Conservation (phyloP, 2,888 invertebrate species). For the Myopa testacea region DNA sequence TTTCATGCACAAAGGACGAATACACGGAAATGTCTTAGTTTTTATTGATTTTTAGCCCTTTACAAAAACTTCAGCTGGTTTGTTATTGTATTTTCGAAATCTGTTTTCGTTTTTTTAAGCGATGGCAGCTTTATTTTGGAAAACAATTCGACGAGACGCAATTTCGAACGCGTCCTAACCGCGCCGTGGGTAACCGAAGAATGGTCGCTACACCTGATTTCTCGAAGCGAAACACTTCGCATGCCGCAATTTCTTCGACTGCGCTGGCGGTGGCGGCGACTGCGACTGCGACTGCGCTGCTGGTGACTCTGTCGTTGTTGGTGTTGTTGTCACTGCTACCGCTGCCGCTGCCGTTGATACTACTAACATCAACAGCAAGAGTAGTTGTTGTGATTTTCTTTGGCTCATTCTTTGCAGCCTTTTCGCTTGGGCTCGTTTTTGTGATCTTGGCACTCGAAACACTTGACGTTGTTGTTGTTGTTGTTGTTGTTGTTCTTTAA, state of each 20-base stretch:
- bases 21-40: neutral
- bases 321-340: constrained; percentile 1
- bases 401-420: constrained; percentile 7
- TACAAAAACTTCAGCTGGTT: neutral
- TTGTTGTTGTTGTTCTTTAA: constrained; percentile 17
- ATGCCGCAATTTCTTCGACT: constrained; percentile 57
- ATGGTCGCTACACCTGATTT: constrained; percentile 70
- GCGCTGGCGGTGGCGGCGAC: constrained; percentile 37
- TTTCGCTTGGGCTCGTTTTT: constrained; percentile 30
- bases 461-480: constrained; percentile 32
- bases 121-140: neutral
- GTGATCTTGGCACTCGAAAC: constrained; percentile 43
- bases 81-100: neutral
- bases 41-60: neutral
- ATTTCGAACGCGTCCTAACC: constrained; percentile 65
- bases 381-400: constrained; percentile 19
- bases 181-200: constrained; percentile 69
- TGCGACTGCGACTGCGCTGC: constrained; percentile 29
- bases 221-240: constrained; percentile 69
- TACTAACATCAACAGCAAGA: neutral
- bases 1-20: no score
- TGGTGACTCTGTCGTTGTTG: constrained; percentile 32
- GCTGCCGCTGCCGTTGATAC: constrained; percentile 6
- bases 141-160: constrained; percentile 33
- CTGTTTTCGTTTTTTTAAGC: neutral